Conservation (phyloP, 2,113 vertebrate genomes). For the Psephotus haematonotus region DNA sequence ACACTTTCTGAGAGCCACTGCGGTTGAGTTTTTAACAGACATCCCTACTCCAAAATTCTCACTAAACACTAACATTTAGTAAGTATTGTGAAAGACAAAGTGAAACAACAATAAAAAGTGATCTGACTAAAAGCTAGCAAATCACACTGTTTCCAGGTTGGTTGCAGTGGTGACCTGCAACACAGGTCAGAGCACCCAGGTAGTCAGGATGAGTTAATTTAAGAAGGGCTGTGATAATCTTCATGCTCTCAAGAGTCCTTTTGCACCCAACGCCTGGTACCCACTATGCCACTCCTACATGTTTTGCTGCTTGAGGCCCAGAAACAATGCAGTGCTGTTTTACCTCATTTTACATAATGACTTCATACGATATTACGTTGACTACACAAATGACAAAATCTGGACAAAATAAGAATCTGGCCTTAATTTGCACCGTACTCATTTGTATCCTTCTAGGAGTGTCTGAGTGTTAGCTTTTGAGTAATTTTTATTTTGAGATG, state of each 20-base stretch:
- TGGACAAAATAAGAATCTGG: neutral
- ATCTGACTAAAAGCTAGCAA: neutral
- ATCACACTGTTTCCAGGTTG: neutral
- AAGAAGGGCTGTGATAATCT: neutral
- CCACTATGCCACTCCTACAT: neutral
- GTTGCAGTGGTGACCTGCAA: neutral
- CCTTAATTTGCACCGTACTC: neutral
- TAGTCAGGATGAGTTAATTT: neutral
- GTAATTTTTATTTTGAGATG: neutral
- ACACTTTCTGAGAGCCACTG: neutral
- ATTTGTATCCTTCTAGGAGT: neutral
- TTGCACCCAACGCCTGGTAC: neutral
- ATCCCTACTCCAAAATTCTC: neutral
- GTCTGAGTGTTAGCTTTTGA: neutral
- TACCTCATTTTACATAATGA: neutral
- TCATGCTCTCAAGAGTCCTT: neutral
- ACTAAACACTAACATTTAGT: neutral
- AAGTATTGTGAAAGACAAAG: neutral
- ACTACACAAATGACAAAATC: neutral
- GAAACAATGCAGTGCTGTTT: neutral
- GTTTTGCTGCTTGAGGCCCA: accelerated
- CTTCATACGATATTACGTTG: neutral
- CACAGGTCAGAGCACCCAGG: neutral
- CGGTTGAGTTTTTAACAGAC: neutral
- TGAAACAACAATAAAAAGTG: neutral